Evolutionary conservation across 2,797 vertebrate species (phyloP), one percentile per base, ranked within the genome.

Genomic region (Mormyrus hasselquistii): DNA sequence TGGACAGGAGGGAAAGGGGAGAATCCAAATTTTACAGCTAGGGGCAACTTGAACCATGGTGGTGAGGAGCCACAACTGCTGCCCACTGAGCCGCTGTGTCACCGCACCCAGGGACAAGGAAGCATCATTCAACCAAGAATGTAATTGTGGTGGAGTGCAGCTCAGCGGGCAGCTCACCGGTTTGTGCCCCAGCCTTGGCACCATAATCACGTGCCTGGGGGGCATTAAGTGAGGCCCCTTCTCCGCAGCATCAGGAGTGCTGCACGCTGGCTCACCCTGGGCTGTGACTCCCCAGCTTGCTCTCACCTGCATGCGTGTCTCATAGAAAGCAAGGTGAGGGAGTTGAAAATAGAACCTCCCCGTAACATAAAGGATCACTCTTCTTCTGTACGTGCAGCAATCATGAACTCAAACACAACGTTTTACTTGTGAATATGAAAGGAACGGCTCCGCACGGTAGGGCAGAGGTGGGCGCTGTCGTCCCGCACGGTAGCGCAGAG

Each of bases 301-400:
- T 34, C 25, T 34, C 62, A 65, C 22, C 59, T 10, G 59, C 59
- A 34, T 5, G 62, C 34, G 22, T 65, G 25, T 12, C 25, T 65
- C 62, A 34, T 3, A 65, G 62, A 65, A 65, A 29, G 62, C 25
- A 65, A 65, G 10, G 62, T 29, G 62, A 25, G 25, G 62, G n/a
- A 25, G 59, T 7, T 62, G 59, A 65, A 12, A 29, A 34, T 3
- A 65, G 22, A 65, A 65, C 25, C 4, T 69, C 25, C 62, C 62
- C 0, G 1, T 69, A 69, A 34, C 25, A 29, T 69, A 12, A 34
- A 69, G 62, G 3, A 29, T 69, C 25, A 10, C 22, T 25, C 25
- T 86, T 44, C 87, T 88, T 29, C 25, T 29, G 19, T 59, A 88
- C 88, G 90, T 91, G n/a, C 1, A 84, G 89, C 19, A 59, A 22